phyloP scores from a whole-genome alignment of 2,113 vertebrate genomes.

The Bucco capensis region DNA sequence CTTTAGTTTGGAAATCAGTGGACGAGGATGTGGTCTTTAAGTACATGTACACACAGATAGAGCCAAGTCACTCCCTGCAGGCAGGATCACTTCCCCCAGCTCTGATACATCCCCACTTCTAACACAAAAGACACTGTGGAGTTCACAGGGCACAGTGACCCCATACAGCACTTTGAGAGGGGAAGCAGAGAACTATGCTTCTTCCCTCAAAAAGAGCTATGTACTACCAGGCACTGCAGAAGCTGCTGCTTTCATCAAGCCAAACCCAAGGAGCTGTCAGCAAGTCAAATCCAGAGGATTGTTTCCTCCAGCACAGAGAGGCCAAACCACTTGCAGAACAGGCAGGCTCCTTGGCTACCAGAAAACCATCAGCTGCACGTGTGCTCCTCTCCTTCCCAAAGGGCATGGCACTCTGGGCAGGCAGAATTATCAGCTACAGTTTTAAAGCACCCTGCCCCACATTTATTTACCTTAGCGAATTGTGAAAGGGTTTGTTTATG shows the following conservation, averaged over 20 bases:
- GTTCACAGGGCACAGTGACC: not conserved
- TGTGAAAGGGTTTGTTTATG: not conserved
- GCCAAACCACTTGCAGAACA: not conserved
- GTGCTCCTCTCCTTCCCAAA: not conserved
- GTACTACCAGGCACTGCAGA: not conserved
- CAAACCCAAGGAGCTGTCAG: not conserved
- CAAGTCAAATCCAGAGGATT: not conserved
- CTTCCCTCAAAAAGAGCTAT: not conserved
- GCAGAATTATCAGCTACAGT: not conserved
- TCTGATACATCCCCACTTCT: not conserved
- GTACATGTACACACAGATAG: fast-evolving
- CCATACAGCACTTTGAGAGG: not conserved
- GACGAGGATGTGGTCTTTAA: not conserved
- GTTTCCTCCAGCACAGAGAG: not conserved
- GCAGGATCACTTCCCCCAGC: not conserved
- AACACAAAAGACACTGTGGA: not conserved
- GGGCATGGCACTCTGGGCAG: not conserved
- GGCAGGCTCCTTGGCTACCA: not conserved
- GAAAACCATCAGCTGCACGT: not conserved
- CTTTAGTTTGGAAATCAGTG: not conserved
- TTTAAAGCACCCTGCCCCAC: not conserved
- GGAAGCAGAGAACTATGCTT: not conserved
- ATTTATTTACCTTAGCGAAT: not conserved
- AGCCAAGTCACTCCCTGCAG: not conserved
- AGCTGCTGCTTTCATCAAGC: not conserved